A percentile compares a stretch with the other conserved stretches of the same genome.
Evolutionary conservation across 2,113 vertebrate species (phyloP).

Genomic region (Machaerirhynchus nigripectus): DNA sequence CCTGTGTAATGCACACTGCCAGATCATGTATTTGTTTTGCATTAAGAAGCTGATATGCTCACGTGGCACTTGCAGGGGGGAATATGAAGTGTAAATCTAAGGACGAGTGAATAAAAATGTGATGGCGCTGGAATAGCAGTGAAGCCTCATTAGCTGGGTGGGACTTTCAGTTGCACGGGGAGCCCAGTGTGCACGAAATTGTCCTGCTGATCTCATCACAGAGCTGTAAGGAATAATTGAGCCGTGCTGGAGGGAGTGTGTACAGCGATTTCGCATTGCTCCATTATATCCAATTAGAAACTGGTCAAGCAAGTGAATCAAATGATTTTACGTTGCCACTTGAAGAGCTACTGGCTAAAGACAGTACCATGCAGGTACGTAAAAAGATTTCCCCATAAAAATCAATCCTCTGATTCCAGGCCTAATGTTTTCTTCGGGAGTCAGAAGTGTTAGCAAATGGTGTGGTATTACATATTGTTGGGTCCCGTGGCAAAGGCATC

Average conservation of each 20-base stretch:
- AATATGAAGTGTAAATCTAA: neutral
- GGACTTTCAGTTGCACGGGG: neutral
- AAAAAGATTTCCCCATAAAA: neutral
- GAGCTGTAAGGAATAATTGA: neutral
- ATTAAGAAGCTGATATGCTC: neutral
- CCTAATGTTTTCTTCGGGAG: neutral
- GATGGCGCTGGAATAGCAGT: accelerated
- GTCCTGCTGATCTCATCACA: neutral
- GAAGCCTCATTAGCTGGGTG: neutral
- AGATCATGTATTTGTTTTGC: neutral
- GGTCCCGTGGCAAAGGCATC: neutral
- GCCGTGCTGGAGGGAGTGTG: neutral
- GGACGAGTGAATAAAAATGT: neutral
- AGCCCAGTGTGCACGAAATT: accelerated
- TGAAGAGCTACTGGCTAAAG: neutral
- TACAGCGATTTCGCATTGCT: neutral
- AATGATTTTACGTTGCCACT: neutral
- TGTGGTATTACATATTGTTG: neutral
- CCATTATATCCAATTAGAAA: constrained; percentile 9
- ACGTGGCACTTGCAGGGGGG: neutral
- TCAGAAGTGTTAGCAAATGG: accelerated
- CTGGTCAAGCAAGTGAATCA: neutral
- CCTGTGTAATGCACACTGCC: neutral
- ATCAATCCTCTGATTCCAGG: neutral
- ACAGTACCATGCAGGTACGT: neutral